Conservation (phyloP, 2,113 vertebrate genomes). For the Cariama cristata region DNA sequence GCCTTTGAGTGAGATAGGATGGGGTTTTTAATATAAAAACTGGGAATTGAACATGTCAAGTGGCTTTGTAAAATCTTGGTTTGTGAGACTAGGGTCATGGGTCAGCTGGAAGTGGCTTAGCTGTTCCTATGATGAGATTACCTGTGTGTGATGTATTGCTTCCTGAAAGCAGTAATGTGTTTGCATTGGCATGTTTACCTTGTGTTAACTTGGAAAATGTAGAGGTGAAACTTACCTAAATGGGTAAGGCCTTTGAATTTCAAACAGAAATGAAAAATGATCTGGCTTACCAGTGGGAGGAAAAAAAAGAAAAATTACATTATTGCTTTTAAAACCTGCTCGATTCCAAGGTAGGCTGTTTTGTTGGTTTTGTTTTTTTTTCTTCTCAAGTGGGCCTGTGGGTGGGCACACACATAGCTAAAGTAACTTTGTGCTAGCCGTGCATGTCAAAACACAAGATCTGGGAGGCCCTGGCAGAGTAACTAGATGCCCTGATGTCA, state of each 20-base stretch:
- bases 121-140: neutral
- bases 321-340: neutral
- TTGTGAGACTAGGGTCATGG: neutral
- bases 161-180: neutral
- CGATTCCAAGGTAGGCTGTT: neutral
- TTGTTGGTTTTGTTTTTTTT: too few relatives aligned
- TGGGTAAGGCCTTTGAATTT: neutral
- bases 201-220: accelerated
- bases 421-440: neutral
- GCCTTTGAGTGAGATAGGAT: neutral
- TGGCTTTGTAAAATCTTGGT: neutral
- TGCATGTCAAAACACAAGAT: accelerated
- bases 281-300: neutral
- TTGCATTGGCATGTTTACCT: neutral
- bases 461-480: neutral
- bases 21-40: neutral
- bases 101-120: neutral
- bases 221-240: neutral
- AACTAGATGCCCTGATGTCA: neutral
- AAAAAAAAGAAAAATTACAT: accelerated
- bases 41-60: neutral
- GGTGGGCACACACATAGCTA: neutral
- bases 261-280: neutral
- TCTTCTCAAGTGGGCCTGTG: neutral
- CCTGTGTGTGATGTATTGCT: neutral